A percentile compares a stretch with the other conserved stretches of the same genome.
Conservation (phyloP, 2,113 vertebrate genomes). For the Haliaeetus leucogaster region DNA sequence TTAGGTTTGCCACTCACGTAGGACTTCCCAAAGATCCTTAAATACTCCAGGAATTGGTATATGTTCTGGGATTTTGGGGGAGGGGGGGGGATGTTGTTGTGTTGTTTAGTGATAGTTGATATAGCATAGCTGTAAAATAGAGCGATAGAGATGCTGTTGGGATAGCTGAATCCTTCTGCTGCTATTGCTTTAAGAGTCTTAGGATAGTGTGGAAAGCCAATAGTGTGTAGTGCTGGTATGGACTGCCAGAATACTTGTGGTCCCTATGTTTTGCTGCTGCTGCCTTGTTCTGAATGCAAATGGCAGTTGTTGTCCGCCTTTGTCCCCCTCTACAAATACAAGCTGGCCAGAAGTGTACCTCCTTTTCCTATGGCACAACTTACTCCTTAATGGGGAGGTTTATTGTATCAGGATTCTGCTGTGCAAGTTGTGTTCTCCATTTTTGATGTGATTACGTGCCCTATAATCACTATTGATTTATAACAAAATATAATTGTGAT, state of each 20-base stretch:
- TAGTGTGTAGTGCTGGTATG: not conserved
- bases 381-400: not conserved
- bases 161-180: not conserved
- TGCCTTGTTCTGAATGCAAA: not conserved
- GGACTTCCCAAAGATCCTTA: not conserved
- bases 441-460: not conserved
- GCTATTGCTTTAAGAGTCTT: not conserved
- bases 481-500: not conserved
- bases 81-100: rapidly evolving
- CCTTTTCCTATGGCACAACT: not conserved
- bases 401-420: not conserved
- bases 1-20: not conserved
- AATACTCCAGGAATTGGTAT: not conserved
- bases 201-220: not conserved
- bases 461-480: not conserved
- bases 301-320: not conserved
- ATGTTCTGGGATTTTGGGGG: not conserved
- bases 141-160: not conserved
- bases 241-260: not conserved
- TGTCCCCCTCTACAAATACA: not conserved
- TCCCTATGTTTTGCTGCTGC: not conserved
- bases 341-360: not conserved
- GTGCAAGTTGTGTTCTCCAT: not conserved
- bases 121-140: not conserved
- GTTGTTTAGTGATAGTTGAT: not conserved